Evolutionary conservation across 2,888 invertebrate genomes (phyloP), one percentile per base, ranked within the genome.

Genomic region (Melitaea athalia): DNA sequence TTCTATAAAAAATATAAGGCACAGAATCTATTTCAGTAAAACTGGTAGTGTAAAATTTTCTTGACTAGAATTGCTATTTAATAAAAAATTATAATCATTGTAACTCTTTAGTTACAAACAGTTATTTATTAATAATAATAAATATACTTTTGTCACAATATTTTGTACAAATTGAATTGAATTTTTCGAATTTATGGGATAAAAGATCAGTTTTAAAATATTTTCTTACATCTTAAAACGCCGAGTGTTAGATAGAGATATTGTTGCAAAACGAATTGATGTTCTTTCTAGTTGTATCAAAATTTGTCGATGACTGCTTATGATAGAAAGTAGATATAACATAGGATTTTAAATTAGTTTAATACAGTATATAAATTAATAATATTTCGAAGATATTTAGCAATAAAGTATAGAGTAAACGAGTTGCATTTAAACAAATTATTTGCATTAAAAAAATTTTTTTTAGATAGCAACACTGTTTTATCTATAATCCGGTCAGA

Each of bases 101-200:
- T 24, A 38, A 38, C 0, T 38, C 6, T 8, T 38, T 38, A 38
- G 38, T 38, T 38, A 38, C 38, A 33, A 33, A 38, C 38, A 38
- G 0, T 7, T 15, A 15, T 50, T 0, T 17, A 17, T 50, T 8
- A 1, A 47, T n/a, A 47, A 14, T 47, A 5, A 47, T 14, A 47
- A 38, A 38, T 3, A 38, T 49, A 5, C n/a, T 49, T 49, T 47
- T 45, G 3, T 45, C 17, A 24, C 1, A 5, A 52, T 24, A 12
- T 52, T 45, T 52, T 12, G 53, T 14, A 33, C 53, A 55, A 55
- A 55, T 33, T 55, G 53, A 33, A 55, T 55, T 55, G 33, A 55
- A 55, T n/a, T 55, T n/a, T 55, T 55, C 53, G 53, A 55, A 33
- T 55, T 55, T 55, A 55, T 33, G 31, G 7, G 5, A 55, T 33